Percentiles rank a stretch among this genome's conserved stretches.
Conservation (phyloP, 2,888 invertebrate species). For the Leptinotarsa haldemani region DNA sequence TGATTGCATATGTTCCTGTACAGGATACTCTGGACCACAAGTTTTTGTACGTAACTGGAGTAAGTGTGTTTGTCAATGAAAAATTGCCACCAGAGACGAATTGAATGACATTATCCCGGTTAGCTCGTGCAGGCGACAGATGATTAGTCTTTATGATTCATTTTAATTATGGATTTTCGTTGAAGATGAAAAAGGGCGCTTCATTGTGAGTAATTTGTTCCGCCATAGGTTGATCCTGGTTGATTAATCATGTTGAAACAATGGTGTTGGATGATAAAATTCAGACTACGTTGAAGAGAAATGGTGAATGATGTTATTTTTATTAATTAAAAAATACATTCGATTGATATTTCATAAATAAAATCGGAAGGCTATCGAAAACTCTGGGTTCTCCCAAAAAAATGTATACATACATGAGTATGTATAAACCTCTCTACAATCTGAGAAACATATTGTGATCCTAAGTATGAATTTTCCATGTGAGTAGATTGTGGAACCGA, state of each 20-base stretch:
- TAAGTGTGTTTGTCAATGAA: slow-evolving; percentile 43
- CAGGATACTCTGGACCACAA: slow-evolving; percentile 1
- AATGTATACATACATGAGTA: too few species aligned
- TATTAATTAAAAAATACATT: too few species aligned
- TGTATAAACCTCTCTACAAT: too few species aligned
- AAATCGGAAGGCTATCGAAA: too few species aligned
- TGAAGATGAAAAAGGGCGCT: slow-evolving; percentile 24
- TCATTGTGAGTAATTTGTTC: slow-evolving; percentile 18
- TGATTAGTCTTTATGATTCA: slow-evolving; percentile 39
- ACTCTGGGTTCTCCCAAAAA: too few species aligned
- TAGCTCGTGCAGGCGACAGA: slow-evolving; percentile 39
- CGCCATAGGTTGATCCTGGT: slow-evolving; percentile 12
- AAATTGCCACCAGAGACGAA: slow-evolving; percentile 40
- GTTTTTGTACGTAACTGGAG: slow-evolving; percentile 16
- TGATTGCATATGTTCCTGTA: neutral
- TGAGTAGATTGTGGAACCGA: too few species aligned
- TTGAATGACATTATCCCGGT: slow-evolving; percentile 37
- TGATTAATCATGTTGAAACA: slow-evolving; percentile 3
- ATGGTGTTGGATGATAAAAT: neutral
- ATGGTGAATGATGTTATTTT: too few species aligned
- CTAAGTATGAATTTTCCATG: too few species aligned
- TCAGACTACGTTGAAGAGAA: neutral
- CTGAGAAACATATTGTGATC: too few species aligned
- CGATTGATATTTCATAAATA: too few species aligned
- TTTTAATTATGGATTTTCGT: slow-evolving; percentile 38